phyloP scores from a whole-genome alignment of 2,113 vertebrate species.

The Lycocorax pyrrhopterus region DNA sequence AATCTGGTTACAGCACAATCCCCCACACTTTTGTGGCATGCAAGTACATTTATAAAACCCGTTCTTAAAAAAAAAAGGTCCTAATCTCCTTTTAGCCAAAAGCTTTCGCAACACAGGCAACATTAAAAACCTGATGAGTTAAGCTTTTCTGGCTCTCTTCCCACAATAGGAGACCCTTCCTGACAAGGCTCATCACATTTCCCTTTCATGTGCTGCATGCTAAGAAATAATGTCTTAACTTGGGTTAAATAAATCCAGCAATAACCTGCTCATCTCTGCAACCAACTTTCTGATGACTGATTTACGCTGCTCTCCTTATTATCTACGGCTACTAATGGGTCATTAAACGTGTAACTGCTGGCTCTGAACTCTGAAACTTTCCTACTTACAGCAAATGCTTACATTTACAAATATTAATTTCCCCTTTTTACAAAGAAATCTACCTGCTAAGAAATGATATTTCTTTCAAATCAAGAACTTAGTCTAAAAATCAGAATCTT shows the following conservation, averaged over 20 bases:
- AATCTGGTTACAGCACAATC: not conserved
- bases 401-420: slow-evolving; percentile 19
- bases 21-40: not conserved
- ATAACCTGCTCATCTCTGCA: slow-evolving; percentile 59
- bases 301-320: not conserved
- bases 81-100: slow-evolving; percentile 28
- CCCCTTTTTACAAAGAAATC: not conserved
- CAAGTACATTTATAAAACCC: not conserved
- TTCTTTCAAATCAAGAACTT: not conserved
- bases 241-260: slow-evolving; percentile 62
- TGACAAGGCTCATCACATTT: slow-evolving; percentile 51
- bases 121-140: slow-evolving; percentile 32
- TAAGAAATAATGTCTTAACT: slow-evolving; percentile 65
- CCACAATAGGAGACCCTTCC: slow-evolving; percentile 29
- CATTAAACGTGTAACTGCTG: slow-evolving; percentile 45
- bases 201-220: slow-evolving; percentile 54
- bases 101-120: slow-evolving; percentile 19
- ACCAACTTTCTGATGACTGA: slow-evolving; percentile 17
- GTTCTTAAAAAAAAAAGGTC: not conserved
- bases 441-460: not conserved
- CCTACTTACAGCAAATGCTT: slow-evolving; percentile 19
- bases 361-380: slow-evolving; percentile 36
- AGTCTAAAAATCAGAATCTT: not conserved
- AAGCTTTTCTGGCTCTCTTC: slow-evolving; percentile 52
- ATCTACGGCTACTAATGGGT: slow-evolving; percentile 39